A percentile compares a stretch with the other conserved stretches of the same genome.
Evolutionary conservation across 2,888 invertebrate species (phyloP).

Genomic region (Leucoptera coffeella): DNA sequence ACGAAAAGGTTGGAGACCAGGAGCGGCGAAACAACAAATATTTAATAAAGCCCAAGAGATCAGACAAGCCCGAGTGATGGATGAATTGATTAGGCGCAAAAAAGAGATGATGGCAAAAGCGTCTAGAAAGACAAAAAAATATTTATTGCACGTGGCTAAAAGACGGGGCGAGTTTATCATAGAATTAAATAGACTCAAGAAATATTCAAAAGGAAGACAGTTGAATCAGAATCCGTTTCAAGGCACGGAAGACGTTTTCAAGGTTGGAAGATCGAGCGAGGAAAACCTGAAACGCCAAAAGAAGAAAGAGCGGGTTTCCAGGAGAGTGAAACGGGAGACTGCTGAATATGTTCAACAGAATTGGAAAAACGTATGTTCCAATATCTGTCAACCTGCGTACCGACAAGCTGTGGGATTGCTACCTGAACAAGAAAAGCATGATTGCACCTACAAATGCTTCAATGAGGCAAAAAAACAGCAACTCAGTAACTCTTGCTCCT

Average conservation of each 20-base stretch:
- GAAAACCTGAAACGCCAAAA: conserved; percentile 27
- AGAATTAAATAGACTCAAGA: conserved; percentile 42
- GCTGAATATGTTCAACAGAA: conserved; percentile 33
- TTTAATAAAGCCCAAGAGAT: no score
- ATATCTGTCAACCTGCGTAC: conserved; percentile 38
- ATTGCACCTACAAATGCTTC: conserved; percentile 15
- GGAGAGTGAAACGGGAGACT: conserved; percentile 29
- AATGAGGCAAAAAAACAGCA: conserved; percentile 7
- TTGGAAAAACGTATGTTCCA: conserved; percentile 33
- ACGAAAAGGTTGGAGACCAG: conserved; percentile 37
- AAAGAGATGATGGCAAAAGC: conserved; percentile 12
- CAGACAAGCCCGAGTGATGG: no score
- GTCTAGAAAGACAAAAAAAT: conserved; percentile 10
- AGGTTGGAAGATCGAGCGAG: conserved; percentile 35
- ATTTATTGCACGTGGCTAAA: conserved; percentile 26
- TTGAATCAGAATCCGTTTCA: conserved; percentile 35
- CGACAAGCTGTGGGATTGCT: conserved; percentile 35
- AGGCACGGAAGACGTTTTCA: conserved; percentile 30
- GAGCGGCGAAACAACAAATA: conserved; percentile 17
- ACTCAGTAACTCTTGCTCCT: conserved; percentile 13
- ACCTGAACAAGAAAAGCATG: conserved; percentile 10
- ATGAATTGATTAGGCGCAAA: no score
- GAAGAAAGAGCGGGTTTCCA: conserved; percentile 25
- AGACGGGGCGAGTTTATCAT: conserved; percentile 37
- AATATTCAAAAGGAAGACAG: conserved; percentile 20